Conservation (phyloP, 2,888 invertebrate species). For the Physocephala rufipes region DNA sequence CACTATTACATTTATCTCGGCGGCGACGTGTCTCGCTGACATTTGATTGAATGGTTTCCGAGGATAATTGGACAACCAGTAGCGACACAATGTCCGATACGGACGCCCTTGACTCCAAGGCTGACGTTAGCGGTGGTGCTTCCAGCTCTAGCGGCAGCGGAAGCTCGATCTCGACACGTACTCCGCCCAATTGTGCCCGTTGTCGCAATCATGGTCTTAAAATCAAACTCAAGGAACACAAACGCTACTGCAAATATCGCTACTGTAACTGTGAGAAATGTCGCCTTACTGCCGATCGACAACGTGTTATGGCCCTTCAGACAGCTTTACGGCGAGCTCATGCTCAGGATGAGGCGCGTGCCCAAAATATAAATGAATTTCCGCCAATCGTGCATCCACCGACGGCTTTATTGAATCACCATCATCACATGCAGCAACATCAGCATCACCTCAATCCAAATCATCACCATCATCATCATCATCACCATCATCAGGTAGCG, state of each 20-base stretch:
- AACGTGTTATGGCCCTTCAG: conserved; percentile 89
- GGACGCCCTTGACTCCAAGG: conserved; percentile 68
- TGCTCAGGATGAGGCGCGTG: conserved; percentile 82
- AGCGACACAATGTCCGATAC: conserved; percentile 66
- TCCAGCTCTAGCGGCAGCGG: conserved; percentile 67
- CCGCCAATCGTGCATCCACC: conserved; percentile 63
- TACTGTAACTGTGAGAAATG: conserved; percentile 89
- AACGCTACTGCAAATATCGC: conserved; percentile 88
- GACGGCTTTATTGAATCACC: conserved; percentile 52
- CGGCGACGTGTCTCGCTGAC: neutral
- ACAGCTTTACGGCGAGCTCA: conserved; percentile 85
- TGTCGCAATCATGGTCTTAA: conserved; percentile 92
- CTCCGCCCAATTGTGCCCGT: conserved; percentile 91
- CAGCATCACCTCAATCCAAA: conserved; percentile 63
- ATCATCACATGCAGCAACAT: conserved; percentile 66
- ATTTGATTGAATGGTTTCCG: conserved; percentile 65
- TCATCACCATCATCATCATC: too few relatives aligned
- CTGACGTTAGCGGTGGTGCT: conserved; percentile 67
- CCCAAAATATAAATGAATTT: conserved; percentile 67
- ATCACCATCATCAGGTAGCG: conserved; percentile 50
- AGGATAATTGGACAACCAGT: conserved; percentile 61
- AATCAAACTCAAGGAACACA: conserved; percentile 89
- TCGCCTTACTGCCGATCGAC: conserved; percentile 84
- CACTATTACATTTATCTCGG: neutral
- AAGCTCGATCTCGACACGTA: conserved; percentile 74